Evolutionary conservation across 2,797 vertebrate species (phyloP).

Genomic region (Etheostoma perlongum): DNA sequence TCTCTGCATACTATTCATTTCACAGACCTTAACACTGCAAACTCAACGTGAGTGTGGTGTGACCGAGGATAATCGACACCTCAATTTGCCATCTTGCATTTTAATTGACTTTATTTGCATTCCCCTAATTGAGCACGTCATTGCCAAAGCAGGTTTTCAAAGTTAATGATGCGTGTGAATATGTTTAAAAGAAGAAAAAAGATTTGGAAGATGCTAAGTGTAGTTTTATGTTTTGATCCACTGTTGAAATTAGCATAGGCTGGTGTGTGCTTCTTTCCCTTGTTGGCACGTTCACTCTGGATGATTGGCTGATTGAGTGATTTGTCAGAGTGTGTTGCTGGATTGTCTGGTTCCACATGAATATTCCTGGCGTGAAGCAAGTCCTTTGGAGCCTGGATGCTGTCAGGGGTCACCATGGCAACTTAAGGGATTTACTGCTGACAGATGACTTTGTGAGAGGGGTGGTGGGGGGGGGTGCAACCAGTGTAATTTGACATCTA

Average conservation of each 20-base stretch:
- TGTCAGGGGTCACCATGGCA: conserved; percentile 67
- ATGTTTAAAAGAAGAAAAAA: no score
- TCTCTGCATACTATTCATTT: neutral
- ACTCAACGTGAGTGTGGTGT: conserved; percentile 5
- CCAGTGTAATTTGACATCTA: conserved; percentile 44
- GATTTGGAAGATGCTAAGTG: neutral
- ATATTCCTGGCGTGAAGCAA: conserved; percentile 72
- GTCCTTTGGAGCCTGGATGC: conserved; percentile 49
- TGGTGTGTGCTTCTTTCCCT: conserved; percentile 9
- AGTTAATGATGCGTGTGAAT: neutral
- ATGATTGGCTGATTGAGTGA: conserved; percentile 64
- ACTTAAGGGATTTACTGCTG: conserved; percentile 73
- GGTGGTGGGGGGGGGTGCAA: neutral
- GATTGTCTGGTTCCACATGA: conserved; percentile 60
- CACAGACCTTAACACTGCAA: neutral
- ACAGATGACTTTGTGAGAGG: conserved; percentile 71
- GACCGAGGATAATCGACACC: neutral
- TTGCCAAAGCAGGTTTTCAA: neutral
- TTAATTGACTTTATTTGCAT: neutral
- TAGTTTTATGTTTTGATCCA: neutral
- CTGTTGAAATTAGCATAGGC: no score
- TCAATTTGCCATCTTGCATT: neutral
- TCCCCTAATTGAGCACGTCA: neutral
- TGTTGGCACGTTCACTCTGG: conserved; percentile 23
- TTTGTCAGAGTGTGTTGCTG: conserved; percentile 64